Evolutionary conservation across 2,113 vertebrate species (phyloP), one percentile per base, ranked within the genome.

Genomic region (Smithornis capensis): DNA sequence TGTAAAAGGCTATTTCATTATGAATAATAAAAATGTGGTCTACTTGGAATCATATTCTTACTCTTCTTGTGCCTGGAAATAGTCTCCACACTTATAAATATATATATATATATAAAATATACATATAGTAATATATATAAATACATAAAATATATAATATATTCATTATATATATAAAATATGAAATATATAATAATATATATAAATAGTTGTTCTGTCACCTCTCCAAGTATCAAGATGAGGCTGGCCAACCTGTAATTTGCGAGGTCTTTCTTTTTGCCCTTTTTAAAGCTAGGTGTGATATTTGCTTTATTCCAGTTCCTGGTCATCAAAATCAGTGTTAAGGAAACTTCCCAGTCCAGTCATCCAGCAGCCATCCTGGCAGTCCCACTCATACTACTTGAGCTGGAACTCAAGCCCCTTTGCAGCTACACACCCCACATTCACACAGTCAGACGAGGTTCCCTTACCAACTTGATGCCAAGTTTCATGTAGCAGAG

Each of bases 401-500:
- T 15, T 19, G 15, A 67, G 44, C 3, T 74, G 33, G 14, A 19
- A 7, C 37, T 24, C 22, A 50, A 81, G 18, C 22, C 19, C 5
- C 19, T 52, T 59, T 9, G 10, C 35, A 40, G 22, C 16, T 19
- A 33, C 14, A 44, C 27, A 33, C 33, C 11, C 37, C 9, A 19
- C 9, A 37, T 25, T 42, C 19, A 14, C 50, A 37, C 2, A 10
- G 17, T 71, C 22, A 65, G 14, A 13, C 33, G 14, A 50, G 44
- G 3, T 27, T 57, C 57, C 27, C 44, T 52, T 38, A 28, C 33
- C 28, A 22, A 35, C 35, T 64, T 4, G 0, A 31, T 6, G 6
- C 18, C 12, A 19, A 0, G 0, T 59, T 74, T 81, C 37, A 44
- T 33, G 23, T 0, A 7, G 27, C 27, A 65, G 47, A 52, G 6